These are phyloP conservation scores for Atta colombica DNA, from an alignment of 1,140 invertebrate species.

Conservation along the genomic window DNA sequence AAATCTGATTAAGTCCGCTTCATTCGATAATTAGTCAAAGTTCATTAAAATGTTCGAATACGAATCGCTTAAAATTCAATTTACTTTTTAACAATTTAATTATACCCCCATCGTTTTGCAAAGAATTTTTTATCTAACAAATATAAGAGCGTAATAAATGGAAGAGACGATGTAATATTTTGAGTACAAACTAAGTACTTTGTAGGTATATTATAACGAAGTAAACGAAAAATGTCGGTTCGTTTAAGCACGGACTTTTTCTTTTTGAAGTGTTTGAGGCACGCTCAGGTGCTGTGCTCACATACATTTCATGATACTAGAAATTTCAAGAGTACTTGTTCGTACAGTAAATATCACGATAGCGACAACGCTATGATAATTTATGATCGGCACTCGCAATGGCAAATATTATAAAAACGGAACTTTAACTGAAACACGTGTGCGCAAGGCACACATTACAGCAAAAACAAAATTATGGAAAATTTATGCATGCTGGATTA, in stretches of 20 bases:
- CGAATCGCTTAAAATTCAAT: neutral
- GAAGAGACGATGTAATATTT: slow-evolving; percentile 11
- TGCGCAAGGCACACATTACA: neutral
- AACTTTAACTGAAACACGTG: neutral
- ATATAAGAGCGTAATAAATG: slow-evolving; percentile 9
- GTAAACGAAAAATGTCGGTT: slow-evolving; percentile 41
- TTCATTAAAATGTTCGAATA: neutral
- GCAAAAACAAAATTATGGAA: slow-evolving; percentile 30
- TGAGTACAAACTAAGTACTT: slow-evolving; percentile 4
- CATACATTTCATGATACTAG: slow-evolving; percentile 40
- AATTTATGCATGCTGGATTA: neutral
- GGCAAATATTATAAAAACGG: slow-evolving; percentile 11
- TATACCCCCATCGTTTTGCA: neutral
- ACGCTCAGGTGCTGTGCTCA: slow-evolving; percentile 20
- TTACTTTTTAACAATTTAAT: slow-evolving; percentile 1
- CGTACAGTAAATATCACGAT: slow-evolving; percentile 38
- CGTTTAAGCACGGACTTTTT: slow-evolving; percentile 1
- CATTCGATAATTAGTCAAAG: slow-evolving; percentile 29
- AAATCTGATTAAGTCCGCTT: slow-evolving; percentile 1
- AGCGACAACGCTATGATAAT: slow-evolving; percentile 27
- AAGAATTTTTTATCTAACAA: neutral
- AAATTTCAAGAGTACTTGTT: slow-evolving; percentile 25
- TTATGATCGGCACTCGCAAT: neutral
- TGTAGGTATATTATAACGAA: slow-evolving; percentile 42
- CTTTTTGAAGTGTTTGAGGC: slow-evolving; percentile 52